Percentiles rank a stretch among this genome's conserved stretches.
Evolutionary conservation across 2,797 vertebrate species (phyloP).

Genomic region (Gymnothorax reevesii): DNA sequence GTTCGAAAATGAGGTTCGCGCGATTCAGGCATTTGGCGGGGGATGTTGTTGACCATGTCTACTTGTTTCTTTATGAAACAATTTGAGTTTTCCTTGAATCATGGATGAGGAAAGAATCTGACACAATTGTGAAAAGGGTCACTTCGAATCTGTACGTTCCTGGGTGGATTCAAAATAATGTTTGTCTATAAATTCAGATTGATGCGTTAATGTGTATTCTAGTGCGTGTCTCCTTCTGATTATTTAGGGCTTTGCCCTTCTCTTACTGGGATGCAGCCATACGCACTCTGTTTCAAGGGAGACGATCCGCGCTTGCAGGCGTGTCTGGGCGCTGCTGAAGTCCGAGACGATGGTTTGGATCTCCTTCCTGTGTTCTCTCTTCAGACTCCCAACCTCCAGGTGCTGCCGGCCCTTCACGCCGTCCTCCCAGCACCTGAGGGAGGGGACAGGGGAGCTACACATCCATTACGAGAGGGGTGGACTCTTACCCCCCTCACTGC

Average conservation of each 20-base stretch:
- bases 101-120: neutral
- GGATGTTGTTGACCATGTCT: too few species aligned
- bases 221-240: neutral
- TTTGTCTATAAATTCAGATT: too few species aligned
- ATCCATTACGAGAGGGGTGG: neutral
- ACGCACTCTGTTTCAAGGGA: constrained; percentile 83
- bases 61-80: neutral
- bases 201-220: too few species aligned
- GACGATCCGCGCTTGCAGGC: constrained; percentile 84
- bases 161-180: neutral
- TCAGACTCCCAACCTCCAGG: constrained; percentile 73
- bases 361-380: constrained; percentile 79
- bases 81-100: neutral
- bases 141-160: neutral
- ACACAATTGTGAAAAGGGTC: neutral
- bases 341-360: constrained; percentile 81
- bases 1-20: too few species aligned
- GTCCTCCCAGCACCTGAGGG: constrained; percentile 46
- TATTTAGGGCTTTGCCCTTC: neutral
- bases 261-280: constrained; percentile 18
- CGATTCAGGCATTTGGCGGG: too few species aligned
- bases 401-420: constrained; percentile 53
- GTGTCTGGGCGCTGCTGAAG: constrained; percentile 79
- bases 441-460: neutral
- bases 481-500: neutral